Conservation (phyloP, 2,797 vertebrate species). For the Myotis planiceps region DNA sequence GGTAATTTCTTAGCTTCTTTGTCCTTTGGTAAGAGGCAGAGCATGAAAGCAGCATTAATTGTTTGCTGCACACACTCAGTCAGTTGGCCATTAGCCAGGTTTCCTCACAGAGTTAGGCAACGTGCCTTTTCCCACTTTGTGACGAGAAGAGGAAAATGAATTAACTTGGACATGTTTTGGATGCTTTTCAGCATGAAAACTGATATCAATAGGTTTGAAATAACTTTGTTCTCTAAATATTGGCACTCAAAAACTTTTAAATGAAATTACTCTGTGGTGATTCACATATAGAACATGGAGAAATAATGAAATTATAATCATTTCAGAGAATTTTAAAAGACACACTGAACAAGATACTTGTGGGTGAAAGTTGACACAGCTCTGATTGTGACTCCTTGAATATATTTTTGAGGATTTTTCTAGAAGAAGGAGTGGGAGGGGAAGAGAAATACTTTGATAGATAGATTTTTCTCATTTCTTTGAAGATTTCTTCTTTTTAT, state of each 20-base stretch:
- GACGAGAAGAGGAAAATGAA: not conserved
- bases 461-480: not conserved
- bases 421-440: not conserved
- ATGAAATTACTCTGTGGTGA: not conserved
- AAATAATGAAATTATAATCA: slow-evolving; percentile 11
- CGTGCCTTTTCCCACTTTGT: not conserved
- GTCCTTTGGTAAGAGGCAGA: not conserved
- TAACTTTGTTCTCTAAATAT: slow-evolving; percentile 52
- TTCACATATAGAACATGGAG: slow-evolving; percentile 13
- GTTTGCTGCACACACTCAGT: not conserved
- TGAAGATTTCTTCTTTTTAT: not conserved
- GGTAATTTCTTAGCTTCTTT: not conserved
- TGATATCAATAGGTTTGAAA: not conserved
- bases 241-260: not conserved
- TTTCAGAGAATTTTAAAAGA: slow-evolving; percentile 43
- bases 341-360: not conserved
- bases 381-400: not conserved
- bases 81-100: not conserved
- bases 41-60: not conserved
- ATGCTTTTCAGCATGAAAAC: slow-evolving; percentile 54
- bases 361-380: not conserved
- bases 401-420: not conserved
- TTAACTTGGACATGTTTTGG: slow-evolving; percentile 41
- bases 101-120: slow-evolving; percentile 5
- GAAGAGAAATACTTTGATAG: not conserved